Conservation (phyloP, 1,140 invertebrate genomes). For the Ladona fulva region DNA sequence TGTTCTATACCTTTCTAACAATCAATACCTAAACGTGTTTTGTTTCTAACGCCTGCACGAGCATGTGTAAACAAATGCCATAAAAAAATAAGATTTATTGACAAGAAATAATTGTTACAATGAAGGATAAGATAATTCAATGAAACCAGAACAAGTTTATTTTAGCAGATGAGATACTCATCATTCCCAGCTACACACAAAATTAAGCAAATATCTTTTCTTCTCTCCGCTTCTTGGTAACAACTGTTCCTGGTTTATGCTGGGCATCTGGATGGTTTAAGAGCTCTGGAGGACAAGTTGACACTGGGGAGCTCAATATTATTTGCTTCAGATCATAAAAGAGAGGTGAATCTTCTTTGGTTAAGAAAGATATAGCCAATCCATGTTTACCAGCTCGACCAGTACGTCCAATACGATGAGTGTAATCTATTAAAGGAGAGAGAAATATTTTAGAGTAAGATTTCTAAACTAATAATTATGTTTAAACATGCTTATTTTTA, state of each 20-base stretch:
- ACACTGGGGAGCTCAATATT: constrained; percentile 82
- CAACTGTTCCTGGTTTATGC: constrained; percentile 91
- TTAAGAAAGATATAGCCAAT: constrained; percentile 91
- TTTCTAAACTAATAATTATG: too few species aligned
- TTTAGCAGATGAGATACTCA: too few species aligned
- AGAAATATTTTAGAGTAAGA: constrained; percentile 17
- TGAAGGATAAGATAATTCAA: too few species aligned
- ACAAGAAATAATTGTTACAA: too few species aligned
- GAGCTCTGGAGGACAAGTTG: constrained; percentile 90
- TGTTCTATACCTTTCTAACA: too few species aligned
- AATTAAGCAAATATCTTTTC: constrained; percentile 85
- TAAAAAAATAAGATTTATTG: too few species aligned
- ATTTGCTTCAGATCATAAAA: constrained; percentile 97
- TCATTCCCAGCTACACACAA: too few species aligned
- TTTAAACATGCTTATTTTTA: too few species aligned
- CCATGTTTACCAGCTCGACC: constrained; percentile 97
- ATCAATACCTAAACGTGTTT: too few species aligned
- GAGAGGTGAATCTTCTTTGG: constrained; percentile 89
- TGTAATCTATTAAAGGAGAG: constrained; percentile 69
- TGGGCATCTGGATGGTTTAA: constrained; percentile 98
- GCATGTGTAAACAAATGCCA: too few species aligned
- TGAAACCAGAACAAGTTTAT: too few species aligned
- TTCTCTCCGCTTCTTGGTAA: constrained; percentile 87
- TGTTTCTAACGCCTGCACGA: too few species aligned
- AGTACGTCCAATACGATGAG: constrained; percentile 97